Evolutionary conservation across 35 echinoderm and acorn worm species (phyloP).

Genomic region (Apostichopus californicus): DNA sequence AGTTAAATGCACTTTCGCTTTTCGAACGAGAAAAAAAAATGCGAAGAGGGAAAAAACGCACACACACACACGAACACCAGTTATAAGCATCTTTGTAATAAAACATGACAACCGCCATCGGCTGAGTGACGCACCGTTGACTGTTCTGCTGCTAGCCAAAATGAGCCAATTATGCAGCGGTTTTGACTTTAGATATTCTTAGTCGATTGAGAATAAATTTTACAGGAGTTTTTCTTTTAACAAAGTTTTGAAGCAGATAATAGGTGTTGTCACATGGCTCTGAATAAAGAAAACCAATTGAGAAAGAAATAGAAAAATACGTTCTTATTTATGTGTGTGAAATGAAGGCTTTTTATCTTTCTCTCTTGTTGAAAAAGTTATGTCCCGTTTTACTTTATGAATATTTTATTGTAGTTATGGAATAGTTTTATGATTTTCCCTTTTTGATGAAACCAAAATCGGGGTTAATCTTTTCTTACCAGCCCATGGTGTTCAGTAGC

Average conservation of each 20-base stretch:
- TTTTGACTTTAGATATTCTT: conserved; percentile 1
- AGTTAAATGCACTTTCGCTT: not conserved
- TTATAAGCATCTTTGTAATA: not conserved
- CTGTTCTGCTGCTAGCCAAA: not conserved
- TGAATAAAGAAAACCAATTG: not conserved
- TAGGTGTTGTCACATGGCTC: not conserved
- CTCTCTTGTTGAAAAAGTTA: no score
- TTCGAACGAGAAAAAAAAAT: no score
- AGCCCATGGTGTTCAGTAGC: no score
- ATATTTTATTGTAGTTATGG: no score
- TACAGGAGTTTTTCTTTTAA: not conserved
- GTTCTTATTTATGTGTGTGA: no score
- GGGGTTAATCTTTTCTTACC: no score
- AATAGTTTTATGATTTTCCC: no score
- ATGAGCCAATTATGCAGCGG: conserved; percentile 8
- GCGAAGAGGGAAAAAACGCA: no score
- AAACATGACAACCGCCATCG: conserved; percentile 13
- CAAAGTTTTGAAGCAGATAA: not conserved
- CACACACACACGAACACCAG: not conserved
- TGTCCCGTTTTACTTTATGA: no score
- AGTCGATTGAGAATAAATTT: not conserved
- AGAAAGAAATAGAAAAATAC: no score
- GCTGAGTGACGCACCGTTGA: conserved; percentile 30
- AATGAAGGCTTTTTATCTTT: no score
- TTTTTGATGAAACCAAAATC: no score